Base-by-base conservation (phyloP, 2,888 invertebrate genomes). In the Lochmaea crataegi region DNA sequence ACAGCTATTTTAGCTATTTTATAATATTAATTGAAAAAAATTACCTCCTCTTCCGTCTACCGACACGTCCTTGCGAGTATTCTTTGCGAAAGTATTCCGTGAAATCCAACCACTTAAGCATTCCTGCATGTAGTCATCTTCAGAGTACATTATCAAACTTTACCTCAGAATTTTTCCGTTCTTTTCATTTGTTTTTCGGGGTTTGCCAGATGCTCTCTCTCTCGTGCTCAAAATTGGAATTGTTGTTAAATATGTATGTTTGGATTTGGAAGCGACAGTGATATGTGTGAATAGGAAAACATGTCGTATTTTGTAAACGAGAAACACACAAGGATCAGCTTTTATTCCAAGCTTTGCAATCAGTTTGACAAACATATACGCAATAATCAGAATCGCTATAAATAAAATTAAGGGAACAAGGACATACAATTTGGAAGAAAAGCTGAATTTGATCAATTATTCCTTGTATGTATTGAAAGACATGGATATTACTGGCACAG, bases 101-200 rank as follows among this genome's bases (percentile, higher is more conserved):
- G 74, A 38, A 38, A 38, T 38, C 32, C 32, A 61, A 65, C 72
- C 76, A 76, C 76, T 77, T 73, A 69, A 75, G 65, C 61, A 70
- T 68, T 73, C 70, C 61, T 73, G 75, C 74, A 71, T 71, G 65
- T 58, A 68, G 66, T 67, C 67, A 67, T 67, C 72, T 72, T 63
- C 61, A 53, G 67, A 72, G 63, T 51, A 60, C 72, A 72, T 72
- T 72, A 72, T 72, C 72, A 67, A 66, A 72, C 66, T 32, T 63
- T 65, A 60, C 60, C 60, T 60, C 32, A 60, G 60, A 60, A 60
- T 60, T 26, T 60, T 66, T 65, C 22, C 42, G 32, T 38, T 38
- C 65, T 65, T 65, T 53, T 53, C 56, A 66, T 66, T 66, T 66
- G 56, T 66, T 51, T 51, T 56, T 66, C 38, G 26, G 16, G 66